phyloP scores from a whole-genome alignment of 2,113 vertebrate species.

The Rutilus rutilus region DNA sequence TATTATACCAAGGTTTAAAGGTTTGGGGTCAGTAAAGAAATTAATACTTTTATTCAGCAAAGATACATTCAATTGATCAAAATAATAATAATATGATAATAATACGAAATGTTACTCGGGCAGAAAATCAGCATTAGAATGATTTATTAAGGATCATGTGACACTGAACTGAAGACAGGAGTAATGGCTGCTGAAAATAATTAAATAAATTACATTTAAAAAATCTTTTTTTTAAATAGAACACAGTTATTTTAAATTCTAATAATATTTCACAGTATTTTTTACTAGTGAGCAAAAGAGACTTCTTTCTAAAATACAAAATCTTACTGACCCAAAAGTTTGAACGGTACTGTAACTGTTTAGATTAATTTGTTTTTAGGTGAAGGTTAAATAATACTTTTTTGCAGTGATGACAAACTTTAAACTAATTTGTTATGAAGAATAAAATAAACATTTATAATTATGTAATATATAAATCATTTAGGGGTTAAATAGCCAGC shows the following conservation, averaged over 20 bases:
- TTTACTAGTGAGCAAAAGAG: neutral
- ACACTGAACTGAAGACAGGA: neutral
- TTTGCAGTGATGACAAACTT: neutral
- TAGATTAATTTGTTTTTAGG: neutral
- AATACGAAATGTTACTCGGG: neutral
- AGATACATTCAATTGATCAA: neutral
- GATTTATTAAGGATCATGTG: neutral
- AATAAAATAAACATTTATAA: neutral
- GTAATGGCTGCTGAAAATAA: neutral
- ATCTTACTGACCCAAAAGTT: neutral
- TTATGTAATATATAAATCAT: neutral
- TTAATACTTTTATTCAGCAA: neutral
- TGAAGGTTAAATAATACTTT: too few species aligned
- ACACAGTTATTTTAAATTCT: neutral
- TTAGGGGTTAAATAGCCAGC: neutral
- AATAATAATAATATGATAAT: too few species aligned
- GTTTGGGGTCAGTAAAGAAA: neutral
- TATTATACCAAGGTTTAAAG: neutral
- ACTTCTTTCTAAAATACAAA: neutral
- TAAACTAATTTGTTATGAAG: neutral
- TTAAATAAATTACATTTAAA: neutral
- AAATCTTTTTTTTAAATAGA: neutral
- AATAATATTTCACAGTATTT: neutral
- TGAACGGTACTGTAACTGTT: neutral
- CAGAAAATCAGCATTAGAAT: neutral